Base-by-base conservation (phyloP, 2,888 invertebrate genomes). In the Metellina segmentata region DNA sequence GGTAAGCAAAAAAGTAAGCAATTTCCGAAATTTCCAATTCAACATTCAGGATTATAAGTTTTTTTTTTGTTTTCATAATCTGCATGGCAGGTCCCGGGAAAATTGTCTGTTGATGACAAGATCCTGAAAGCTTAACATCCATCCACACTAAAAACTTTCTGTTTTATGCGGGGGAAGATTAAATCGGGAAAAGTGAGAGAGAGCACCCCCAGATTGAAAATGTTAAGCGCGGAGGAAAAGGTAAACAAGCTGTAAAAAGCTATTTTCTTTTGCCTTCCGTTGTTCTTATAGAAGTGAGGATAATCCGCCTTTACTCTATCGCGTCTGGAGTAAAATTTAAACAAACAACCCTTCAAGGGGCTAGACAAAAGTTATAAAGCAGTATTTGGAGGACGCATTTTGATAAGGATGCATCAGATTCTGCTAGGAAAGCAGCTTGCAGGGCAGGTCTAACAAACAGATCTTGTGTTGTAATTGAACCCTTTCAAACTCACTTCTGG, bases 321-420 rank as follows among this genome's bases (percentile, higher is more conserved):
- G 34, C 16, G 74, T 74, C 34, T 20, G 20, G 72, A 53, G 83
- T 19, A 74, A 83, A 83, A 83, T 83, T 83, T 74, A 72, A 83
- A 72, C 16, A 77, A 77, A 77, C 74, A 83, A 16, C 13, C 51
- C 74, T 72, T 70, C 0, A 19, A 51, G 82, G 79, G 79, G 11
- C 34, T 7, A 20, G 61, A 61, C 20, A 11, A 48, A 11, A 61
- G 7, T 13, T 61, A 34, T 20, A 79, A 13, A 34, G 34, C 34
- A 34, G 34, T 34, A 34, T 4, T 34, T 34, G 34, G 34, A 34
- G 34, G 34, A 34, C 4, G 4, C 34, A 34, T 34, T 34, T 34
- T 34, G n/a, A n/a, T n/a, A n/a, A n/a, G n/a, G n/a, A n/a, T n/a
- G n/a, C 34, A 34, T 34, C 1, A 1, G 4, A 34, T 34, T 34